Evolutionary conservation across 1,140 invertebrate genomes (phyloP).

Genomic region (Oryzaephilus surinamensis): DNA sequence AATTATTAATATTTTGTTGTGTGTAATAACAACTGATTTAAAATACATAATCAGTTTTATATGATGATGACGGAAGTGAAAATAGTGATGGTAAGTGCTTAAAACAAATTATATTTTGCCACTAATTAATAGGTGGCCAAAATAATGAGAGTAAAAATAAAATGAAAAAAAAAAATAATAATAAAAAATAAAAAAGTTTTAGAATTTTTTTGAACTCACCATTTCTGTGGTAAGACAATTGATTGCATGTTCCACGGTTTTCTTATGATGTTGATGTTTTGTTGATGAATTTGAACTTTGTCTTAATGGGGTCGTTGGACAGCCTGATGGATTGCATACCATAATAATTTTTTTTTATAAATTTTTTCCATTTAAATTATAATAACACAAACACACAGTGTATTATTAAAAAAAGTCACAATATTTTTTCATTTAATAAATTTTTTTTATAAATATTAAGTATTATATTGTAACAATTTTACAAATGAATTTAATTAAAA

Average conservation of each 20-base stretch:
- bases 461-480: too few species aligned
- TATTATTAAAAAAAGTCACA: too few species aligned
- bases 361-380: not conserved
- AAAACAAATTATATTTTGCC: too few species aligned
- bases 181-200: not conserved
- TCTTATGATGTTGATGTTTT: constrained; percentile 39
- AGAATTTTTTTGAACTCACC: constrained; percentile 44
- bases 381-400: not conserved
- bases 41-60: constrained; percentile 16
- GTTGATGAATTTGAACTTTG: constrained; percentile 23
- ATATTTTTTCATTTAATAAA: too few species aligned
- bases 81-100: not conserved
- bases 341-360: constrained; percentile 1
- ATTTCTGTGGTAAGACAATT: constrained; percentile 70
- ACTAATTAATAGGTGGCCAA: too few species aligned
- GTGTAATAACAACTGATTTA: constrained; percentile 33
- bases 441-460: too few species aligned
- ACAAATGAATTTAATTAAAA: too few species aligned
- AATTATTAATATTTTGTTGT: constrained; percentile 1
- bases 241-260: constrained; percentile 56
- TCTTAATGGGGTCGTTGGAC: constrained; percentile 44
- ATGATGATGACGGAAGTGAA: not conserved
- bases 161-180: not conserved
- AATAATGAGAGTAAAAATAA: too few species aligned
- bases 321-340: constrained; percentile 39